Percentiles rank a stretch among this genome's conserved stretches.
Conservation (phyloP, 2,888 invertebrate genomes). For the Odontomyia ornata region DNA sequence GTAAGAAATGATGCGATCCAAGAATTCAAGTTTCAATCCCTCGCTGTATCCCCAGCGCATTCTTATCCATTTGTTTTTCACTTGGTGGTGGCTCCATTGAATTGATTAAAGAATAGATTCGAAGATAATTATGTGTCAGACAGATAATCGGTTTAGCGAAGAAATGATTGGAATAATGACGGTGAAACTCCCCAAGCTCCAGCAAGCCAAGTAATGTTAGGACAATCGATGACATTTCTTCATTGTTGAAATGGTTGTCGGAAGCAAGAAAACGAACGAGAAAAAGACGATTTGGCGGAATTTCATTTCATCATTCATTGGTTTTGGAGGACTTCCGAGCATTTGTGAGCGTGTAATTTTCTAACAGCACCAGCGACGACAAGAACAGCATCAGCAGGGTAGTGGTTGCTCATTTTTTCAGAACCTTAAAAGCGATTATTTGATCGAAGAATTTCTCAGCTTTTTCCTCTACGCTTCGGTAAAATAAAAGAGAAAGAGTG, state of each 20-base stretch:
- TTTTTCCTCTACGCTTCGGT: background rate
- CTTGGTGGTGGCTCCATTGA: background rate
- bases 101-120: constrained; percentile 42
- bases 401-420: background rate
- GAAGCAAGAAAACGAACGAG: background rate
- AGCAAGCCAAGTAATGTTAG: constrained; percentile 15
- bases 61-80: background rate
- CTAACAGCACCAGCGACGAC: background rate
- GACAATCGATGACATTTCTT: constrained; percentile 41
- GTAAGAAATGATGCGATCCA: background rate
- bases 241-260: background rate
- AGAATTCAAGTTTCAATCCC: background rate
- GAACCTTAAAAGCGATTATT: background rate
- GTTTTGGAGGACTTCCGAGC: constrained; percentile 31
- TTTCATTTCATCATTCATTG: constrained; percentile 42
- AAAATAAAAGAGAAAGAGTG: background rate
- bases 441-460: constrained; percentile 9
- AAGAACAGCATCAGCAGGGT: background rate
- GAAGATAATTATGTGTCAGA: constrained; percentile 43
- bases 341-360: constrained; percentile 17
- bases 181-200: background rate
- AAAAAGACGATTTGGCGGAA: constrained; percentile 23
- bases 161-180: constrained; percentile 38
- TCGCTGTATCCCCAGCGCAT: background rate
- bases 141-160: constrained; percentile 42